A percentile compares a stretch with the other conserved stretches of the same genome.
Conservation (phyloP, 1,140 invertebrate genomes). For the Araneus ventricosus region DNA sequence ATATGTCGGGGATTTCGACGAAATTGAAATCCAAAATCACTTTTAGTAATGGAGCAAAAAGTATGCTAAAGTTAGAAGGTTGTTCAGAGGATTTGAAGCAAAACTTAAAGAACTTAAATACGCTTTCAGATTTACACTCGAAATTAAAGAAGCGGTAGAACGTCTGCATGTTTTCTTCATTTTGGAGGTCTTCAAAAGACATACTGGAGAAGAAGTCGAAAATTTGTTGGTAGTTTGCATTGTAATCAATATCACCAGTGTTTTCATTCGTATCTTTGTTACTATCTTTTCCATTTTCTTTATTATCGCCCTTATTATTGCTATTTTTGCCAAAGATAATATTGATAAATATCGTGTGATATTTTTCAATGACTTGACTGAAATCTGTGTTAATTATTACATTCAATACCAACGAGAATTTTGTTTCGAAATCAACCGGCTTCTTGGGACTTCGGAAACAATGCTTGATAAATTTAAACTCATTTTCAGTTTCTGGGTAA, state of each 20-base stretch:
- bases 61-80: background rate
- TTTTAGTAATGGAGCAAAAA: background rate
- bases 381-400: no score
- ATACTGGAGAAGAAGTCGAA: background rate
- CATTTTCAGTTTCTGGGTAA: background rate
- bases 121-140: background rate
- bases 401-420: background rate
- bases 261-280: background rate
- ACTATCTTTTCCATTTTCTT: background rate
- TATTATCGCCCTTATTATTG: background rate
- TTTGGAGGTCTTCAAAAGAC: background rate
- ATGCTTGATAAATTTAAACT: background rate
- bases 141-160: background rate
- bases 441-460: background rate
- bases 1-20: background rate
- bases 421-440: background rate
- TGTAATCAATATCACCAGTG: background rate
- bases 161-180: background rate
- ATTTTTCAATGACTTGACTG: background rate
- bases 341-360: background rate
- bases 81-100: background rate
- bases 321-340: background rate
- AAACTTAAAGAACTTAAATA: background rate
- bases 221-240: background rate
- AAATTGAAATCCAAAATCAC: background rate